Evolutionary conservation across 2,888 invertebrate species (phyloP), one percentile per base, ranked within the genome.

Genomic region (Clanis bilineata): DNA sequence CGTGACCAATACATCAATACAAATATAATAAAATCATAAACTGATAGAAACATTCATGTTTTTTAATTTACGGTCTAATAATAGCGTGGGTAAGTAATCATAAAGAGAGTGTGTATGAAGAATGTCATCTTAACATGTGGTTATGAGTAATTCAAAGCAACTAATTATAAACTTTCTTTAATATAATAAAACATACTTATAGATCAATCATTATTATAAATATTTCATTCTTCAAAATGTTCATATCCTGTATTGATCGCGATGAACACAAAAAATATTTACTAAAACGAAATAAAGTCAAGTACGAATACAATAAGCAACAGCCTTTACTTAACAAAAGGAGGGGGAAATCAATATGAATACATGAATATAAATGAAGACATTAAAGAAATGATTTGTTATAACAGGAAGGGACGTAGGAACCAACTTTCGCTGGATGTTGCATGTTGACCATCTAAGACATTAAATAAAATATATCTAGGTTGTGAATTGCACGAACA

Each of bases 291-390:
- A 51, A 51, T 15, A 51, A 32, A 18, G 3, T 32, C 32, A 6
- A 32, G 9, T 15, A 32, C 18, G 18, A 47, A 32, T 28, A 23
- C 23, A 21, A 44, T 22, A 45, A 41, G 9, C 36, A 43, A 23
- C 56, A 22, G 7, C 23, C 15, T 5, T 43, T 6, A 41, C 10
- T 22, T 39, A 21, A 47, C 12, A 58, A 38, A 25, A n/a, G 38
- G 5, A 55, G 3, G 15, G 38, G 9, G 43, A 43, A 36, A 55
- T 32, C 51, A 4, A 32, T 51, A 28, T 2, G 51, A 28, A 51
- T 51, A 51, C n/a, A 28, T 51, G 51, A 51, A 51, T 51, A 51
- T 32, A 32, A 51, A 51, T 32, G 32, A 51, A 32, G 51, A 18
- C 51, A 51, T 51, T 51, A 51, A 32, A 51, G 28, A 51, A 18